A percentile compares a stretch with the other conserved stretches of the same genome.
phyloP scores from a whole-genome alignment of 2,888 invertebrate species.

The Pristionchus fissidentatus region DNA sequence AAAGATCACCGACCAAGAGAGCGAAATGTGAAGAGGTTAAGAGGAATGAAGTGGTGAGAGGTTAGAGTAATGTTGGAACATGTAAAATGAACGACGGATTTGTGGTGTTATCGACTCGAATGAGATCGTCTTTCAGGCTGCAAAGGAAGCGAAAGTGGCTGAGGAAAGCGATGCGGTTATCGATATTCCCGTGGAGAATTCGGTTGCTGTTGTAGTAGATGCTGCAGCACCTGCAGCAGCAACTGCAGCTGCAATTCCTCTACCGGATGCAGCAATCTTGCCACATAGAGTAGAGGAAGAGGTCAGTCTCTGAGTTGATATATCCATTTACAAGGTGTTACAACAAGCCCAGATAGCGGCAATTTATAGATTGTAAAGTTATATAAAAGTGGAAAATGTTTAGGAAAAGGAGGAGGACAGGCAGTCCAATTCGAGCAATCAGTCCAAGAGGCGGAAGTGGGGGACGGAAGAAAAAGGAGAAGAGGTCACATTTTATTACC shows the following conservation, averaged over 20 bases:
- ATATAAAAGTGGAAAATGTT: not conserved
- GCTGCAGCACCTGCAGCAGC: conserved; percentile 7
- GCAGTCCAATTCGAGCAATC: not conserved
- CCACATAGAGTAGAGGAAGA: not conserved
- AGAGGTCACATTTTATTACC: too few relatives aligned
- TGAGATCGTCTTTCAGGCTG: not conserved
- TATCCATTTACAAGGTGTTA: not conserved
- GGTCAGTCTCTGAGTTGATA: not conserved
- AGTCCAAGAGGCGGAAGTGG: conserved; percentile 10
- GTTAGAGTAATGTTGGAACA: too few relatives aligned
- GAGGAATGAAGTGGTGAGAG: not conserved
- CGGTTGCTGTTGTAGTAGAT: not conserved
- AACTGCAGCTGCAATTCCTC: not conserved
- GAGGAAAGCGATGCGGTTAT: not conserved
- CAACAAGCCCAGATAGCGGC: not conserved
- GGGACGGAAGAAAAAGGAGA: not conserved
- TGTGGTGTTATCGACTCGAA: too few relatives aligned
- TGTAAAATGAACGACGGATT: too few relatives aligned
- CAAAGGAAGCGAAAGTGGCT: not conserved
- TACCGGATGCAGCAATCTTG: conserved; percentile 13
- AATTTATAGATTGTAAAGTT: not conserved
- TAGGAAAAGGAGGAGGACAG: not conserved
- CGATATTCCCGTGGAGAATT: not conserved
- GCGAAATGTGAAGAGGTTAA: not conserved
- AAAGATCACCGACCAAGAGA: conserved; percentile 13